Percentiles rank a stretch among this genome's conserved stretches.
These are phyloP conservation scores for Manduca sexta DNA, from an alignment of 1,140 invertebrate genomes.

Conservation along the genomic window DNA sequence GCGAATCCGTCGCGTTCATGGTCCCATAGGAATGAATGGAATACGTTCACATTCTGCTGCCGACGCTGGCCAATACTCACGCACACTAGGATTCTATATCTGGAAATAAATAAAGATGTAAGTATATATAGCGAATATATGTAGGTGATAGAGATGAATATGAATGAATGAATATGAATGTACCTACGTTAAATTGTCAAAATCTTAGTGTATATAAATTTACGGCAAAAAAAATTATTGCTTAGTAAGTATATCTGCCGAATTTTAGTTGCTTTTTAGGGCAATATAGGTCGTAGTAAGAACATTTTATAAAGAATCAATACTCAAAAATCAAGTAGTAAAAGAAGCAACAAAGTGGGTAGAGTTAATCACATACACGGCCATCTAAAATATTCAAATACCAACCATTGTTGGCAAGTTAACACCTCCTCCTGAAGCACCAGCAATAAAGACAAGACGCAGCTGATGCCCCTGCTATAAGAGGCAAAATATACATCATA, in stretches of 20 bases:
- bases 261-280: background rate
- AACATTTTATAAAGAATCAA: too few relatives aligned
- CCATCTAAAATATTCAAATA: background rate
- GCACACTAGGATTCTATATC: conserved; percentile 74
- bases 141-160: background rate
- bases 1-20: conserved; percentile 73
- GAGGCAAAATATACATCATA: conserved; percentile 42
- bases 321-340: too few relatives aligned
- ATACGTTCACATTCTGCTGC: conserved; percentile 70
- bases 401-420: background rate
- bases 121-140: too few relatives aligned
- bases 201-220: too few relatives aligned
- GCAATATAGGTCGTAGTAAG: too few relatives aligned
- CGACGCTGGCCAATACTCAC: conserved; percentile 76
- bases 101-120: conserved; percentile 42
- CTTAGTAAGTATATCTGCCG: background rate
- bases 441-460: conserved; percentile 30
- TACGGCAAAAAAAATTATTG: background rate
- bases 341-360: too few relatives aligned
- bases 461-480: conserved; percentile 27
- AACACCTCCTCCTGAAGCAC: conserved; percentile 20
- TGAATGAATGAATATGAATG: too few relatives aligned
- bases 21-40: conserved; percentile 76
- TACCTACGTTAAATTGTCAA: too few relatives aligned
- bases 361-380: too few relatives aligned